phyloP scores from a whole-genome alignment of 1,140 invertebrate species.

The Drosophila serrata region DNA sequence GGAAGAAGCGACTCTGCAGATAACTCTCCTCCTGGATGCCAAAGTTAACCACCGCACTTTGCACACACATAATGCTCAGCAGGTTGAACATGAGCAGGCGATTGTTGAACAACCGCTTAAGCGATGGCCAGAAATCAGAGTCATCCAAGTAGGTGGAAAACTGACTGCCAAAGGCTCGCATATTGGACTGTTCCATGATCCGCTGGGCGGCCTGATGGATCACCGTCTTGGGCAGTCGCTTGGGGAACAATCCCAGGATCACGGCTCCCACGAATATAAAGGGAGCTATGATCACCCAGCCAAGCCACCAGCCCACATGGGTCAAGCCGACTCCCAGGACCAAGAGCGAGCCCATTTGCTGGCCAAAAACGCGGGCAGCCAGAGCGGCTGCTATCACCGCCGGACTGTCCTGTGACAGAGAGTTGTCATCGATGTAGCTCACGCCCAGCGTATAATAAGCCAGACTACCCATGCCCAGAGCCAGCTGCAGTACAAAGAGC shows the following conservation, averaged over 20 bases:
- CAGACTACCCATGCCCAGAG: conserved; percentile 87
- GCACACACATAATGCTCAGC: conserved; percentile 87
- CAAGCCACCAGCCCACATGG: conserved; percentile 85
- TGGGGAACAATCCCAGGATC: conserved; percentile 87
- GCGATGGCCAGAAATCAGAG: conserved; percentile 86
- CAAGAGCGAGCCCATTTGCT: conserved; percentile 81
- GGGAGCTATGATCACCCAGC: conserved; percentile 88
- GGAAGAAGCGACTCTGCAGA: conserved; percentile 87
- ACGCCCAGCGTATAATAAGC: conserved; percentile 89
- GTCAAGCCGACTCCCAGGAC: conserved; percentile 71
- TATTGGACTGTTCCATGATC: conserved; percentile 77
- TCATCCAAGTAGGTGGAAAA: conserved; percentile 79
- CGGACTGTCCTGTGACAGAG: conserved; percentile 87
- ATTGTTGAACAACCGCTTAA: conserved; percentile 87
- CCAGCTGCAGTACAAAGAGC: conserved; percentile 87
- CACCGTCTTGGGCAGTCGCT: conserved; percentile 86
- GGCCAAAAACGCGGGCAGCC: conserved; percentile 72
- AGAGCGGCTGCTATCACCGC: conserved; percentile 69
- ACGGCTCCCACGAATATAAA: conserved; percentile 86
- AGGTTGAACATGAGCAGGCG: conserved; percentile 88
- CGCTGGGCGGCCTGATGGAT: conserved; percentile 87
- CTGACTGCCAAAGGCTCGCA: conserved; percentile 67
- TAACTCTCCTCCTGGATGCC: conserved; percentile 87
- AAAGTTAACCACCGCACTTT: conserved; percentile 87
- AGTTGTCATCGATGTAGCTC: conserved; percentile 90